phyloP scores from a whole-genome alignment of 2,797 vertebrate genomes.

The Pseudochaenichthys georgianus region DNA sequence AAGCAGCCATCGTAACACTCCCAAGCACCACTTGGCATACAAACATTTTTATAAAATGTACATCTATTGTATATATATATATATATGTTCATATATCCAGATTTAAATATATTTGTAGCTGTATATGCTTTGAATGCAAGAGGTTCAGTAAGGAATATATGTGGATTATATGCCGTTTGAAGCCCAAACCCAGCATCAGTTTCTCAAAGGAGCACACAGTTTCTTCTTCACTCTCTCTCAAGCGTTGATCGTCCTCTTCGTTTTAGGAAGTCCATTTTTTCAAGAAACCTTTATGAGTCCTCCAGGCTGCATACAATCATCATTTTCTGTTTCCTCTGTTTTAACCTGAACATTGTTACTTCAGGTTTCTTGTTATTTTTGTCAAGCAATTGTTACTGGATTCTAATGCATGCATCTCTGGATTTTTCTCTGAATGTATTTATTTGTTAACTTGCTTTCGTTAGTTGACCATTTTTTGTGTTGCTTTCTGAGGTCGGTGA shows the following conservation, averaged over 20 bases:
- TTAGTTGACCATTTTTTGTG: slow-evolving; percentile 29
- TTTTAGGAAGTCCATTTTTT: slow-evolving; percentile 48
- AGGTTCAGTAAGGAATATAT: slow-evolving; percentile 72
- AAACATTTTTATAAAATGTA: slow-evolving; percentile 83
- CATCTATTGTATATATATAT: slow-evolving; percentile 52
- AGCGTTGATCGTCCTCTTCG: slow-evolving; percentile 45
- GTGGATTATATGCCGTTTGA: slow-evolving; percentile 68
- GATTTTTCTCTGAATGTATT: slow-evolving; percentile 70
- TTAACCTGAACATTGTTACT: slow-evolving; percentile 49
- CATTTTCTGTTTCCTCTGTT: slow-evolving; percentile 62
- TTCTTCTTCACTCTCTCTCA: slow-evolving; percentile 34
- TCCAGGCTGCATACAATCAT: slow-evolving; percentile 50
- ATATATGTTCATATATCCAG: slow-evolving; percentile 53
- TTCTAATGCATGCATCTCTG: slow-evolving; percentile 85
- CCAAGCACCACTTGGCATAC: slow-evolving; percentile 72
- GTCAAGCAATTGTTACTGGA: slow-evolving; percentile 83
- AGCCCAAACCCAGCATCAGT: slow-evolving; percentile 50
- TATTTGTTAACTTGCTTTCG: slow-evolving; percentile 61
- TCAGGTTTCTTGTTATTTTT: slow-evolving; percentile 61
- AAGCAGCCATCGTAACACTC: slow-evolving; percentile 49
- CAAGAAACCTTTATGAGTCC: slow-evolving; percentile 29
- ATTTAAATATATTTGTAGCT: slow-evolving; percentile 81
- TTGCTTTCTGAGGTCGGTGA: slow-evolving; percentile 47
- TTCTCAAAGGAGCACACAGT: slow-evolving; percentile 48
- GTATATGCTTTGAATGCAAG: slow-evolving; percentile 77